Evolutionary conservation across 2,888 invertebrate species (phyloP).

Genomic region (Drosophila colorata): DNA sequence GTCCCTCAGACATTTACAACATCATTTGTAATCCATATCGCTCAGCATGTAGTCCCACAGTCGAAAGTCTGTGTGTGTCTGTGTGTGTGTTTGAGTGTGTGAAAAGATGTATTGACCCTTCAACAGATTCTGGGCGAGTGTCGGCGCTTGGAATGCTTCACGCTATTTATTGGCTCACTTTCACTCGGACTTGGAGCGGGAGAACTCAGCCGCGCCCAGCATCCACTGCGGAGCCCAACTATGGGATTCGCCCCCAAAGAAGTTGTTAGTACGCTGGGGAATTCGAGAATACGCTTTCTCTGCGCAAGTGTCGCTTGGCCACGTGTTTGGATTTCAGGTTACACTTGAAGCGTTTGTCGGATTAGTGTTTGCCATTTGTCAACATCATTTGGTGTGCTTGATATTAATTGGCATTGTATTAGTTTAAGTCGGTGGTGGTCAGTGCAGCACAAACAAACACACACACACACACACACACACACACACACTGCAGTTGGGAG

Average conservation of each 20-base stretch:
- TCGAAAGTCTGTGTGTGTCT: conserved; percentile 21
- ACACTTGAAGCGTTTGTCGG: conserved; percentile 54
- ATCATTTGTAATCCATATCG: conserved; percentile 82
- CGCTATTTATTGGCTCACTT: conserved; percentile 81
- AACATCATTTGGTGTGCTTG: conserved; percentile 65
- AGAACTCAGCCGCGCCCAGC: conserved; percentile 3
- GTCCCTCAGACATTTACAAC: conserved; percentile 73
- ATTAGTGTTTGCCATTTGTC: conserved; percentile 80
- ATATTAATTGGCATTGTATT: conserved; percentile 75
- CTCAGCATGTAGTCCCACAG: conserved; percentile 77
- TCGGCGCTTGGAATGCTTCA: conserved; percentile 71
- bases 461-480: conserved; percentile 3
- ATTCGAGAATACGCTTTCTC: conserved; percentile 46
- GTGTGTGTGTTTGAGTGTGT: conserved; percentile 33
- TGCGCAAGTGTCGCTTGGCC: conserved; percentile 42
- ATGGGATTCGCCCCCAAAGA: conserved; percentile 40
- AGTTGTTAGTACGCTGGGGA: conserved; percentile 63
- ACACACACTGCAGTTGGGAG: background rate
- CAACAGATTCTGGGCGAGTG: conserved; percentile 59
- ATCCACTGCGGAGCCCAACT: conserved; percentile 16
- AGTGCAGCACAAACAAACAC: background rate
- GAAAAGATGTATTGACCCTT: conserved; percentile 82
- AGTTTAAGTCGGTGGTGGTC: conserved; percentile 54
- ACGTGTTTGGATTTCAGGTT: conserved; percentile 74
- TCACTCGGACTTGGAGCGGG: conserved; percentile 53